Conservation (phyloP, 2,797 vertebrate species). For the Enoplosus armatus region DNA sequence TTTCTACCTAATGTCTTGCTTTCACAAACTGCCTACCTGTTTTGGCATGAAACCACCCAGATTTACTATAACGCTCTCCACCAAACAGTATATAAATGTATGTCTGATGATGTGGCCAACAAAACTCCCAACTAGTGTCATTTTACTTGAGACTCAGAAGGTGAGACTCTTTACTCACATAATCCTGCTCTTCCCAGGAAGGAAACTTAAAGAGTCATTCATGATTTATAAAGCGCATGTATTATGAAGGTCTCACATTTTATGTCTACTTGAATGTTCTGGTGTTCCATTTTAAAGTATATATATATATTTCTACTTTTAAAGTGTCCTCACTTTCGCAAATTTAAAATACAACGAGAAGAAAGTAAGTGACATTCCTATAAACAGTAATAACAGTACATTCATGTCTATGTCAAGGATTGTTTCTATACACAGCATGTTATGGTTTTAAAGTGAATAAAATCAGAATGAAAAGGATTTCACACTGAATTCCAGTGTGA, state of each 20-base stretch:
- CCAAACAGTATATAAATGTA: background rate
- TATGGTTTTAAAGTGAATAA: background rate
- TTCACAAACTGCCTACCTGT: background rate
- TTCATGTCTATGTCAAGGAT: background rate
- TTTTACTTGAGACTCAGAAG: background rate
- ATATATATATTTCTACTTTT: background rate
- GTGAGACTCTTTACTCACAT: background rate
- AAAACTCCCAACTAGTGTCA: background rate
- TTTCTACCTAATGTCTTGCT: background rate
- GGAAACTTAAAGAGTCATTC: too few relatives aligned
- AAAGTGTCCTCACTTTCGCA: background rate
- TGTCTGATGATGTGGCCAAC: background rate
- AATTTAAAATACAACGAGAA: background rate
- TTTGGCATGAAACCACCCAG: background rate
- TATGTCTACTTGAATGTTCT: background rate
- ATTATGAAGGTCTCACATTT: background rate
- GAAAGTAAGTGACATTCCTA: background rate
- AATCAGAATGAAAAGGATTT: background rate
- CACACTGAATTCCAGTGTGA: background rate
- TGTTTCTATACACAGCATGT: background rate
- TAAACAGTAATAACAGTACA: background rate
- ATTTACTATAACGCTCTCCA: background rate
- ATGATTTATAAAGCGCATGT: too few relatives aligned
- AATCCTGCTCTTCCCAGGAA: too few relatives aligned
- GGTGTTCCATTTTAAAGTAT: background rate